phyloP scores from a whole-genome alignment of 2,113 vertebrate species.

The Lucifuga dentata region DNA sequence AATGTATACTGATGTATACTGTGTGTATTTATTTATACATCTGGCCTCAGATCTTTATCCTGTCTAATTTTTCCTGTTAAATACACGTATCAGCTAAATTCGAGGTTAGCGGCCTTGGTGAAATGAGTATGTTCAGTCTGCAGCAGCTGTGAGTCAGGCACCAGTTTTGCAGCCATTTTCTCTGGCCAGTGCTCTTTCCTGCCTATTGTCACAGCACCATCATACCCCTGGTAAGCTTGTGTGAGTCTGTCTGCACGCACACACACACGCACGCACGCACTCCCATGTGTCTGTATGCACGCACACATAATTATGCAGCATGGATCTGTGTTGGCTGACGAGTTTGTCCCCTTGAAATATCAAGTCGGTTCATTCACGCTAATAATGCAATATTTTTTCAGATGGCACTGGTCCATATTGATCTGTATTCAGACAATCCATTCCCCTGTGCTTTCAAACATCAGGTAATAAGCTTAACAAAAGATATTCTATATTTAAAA shows the following conservation, averaged over 20 bases:
- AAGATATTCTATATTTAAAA: conserved; percentile 26
- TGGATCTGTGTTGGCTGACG: conserved; percentile 50
- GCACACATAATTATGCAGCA: conserved; percentile 56
- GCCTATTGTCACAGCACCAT: conserved; percentile 35
- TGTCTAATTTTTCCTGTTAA: conserved; percentile 61
- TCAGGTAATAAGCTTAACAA: conserved; percentile 25
- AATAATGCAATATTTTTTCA: conserved; percentile 67
- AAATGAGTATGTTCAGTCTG: conserved; percentile 47
- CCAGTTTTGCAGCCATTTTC: conserved; percentile 51
- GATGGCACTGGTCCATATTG: conserved; percentile 67
- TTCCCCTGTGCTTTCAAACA: conserved; percentile 45
- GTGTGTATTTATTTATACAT: conserved; percentile 41
- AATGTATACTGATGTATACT: conserved; percentile 32
- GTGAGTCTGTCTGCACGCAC: conserved; percentile 16
- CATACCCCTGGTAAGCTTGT: conserved; percentile 23
- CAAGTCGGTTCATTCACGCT: conserved; percentile 59
- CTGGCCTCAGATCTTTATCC: conserved; percentile 18
- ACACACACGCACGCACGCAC: too few relatives aligned
- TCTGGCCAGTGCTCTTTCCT: conserved; percentile 33
- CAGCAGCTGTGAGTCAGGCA: conserved; percentile 62
- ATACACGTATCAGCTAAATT: conserved; percentile 45
- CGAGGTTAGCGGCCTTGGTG: conserved; percentile 42
- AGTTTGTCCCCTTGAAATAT: conserved; percentile 55
- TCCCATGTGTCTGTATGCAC: conserved; percentile 36
- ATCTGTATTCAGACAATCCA: conserved; percentile 60